Conservation (phyloP, 2,797 vertebrate species). For the Pseudochirops cupreus region DNA sequence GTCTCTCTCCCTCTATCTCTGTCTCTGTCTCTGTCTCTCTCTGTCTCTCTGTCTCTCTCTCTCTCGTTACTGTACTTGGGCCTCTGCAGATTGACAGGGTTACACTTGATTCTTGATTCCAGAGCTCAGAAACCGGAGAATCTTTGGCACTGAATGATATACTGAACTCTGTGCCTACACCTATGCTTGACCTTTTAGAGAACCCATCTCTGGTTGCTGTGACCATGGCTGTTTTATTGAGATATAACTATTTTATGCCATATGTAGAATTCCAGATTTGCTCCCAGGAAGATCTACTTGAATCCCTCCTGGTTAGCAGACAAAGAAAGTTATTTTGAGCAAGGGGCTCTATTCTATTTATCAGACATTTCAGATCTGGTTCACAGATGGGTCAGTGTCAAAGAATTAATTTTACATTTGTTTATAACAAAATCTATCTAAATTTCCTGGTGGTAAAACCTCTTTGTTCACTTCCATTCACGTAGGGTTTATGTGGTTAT, state of each 20-base stretch:
- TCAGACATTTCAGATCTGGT: not conserved
- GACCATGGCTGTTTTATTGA: not conserved
- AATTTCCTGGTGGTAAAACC: not conserved
- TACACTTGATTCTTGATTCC: not conserved
- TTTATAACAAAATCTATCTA: not conserved
- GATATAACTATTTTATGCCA: not conserved
- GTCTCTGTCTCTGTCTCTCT: too few relatives aligned
- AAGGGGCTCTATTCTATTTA: not conserved
- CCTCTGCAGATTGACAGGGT: not conserved
- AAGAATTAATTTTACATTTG: not conserved
- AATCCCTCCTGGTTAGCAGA: not conserved
- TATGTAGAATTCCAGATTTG: not conserved
- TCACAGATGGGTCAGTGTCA: not conserved
- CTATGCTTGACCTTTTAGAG: not conserved
- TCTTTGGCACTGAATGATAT: not conserved
- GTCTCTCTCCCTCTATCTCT: fast-evolving
- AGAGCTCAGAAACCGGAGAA: not conserved
- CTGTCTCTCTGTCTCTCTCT: fast-evolving
- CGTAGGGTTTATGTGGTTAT: not conserved
- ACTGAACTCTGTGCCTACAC: not conserved
- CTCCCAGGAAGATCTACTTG: not conserved
- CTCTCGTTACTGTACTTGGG: not conserved
- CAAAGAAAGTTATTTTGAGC: not conserved
- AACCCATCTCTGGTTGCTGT: not conserved
- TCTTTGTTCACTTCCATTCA: conserved; percentile 9